These are phyloP conservation scores for Pristis pectinata DNA, from an alignment of 2,797 vertebrate species.

Conservation along the genomic window DNA sequence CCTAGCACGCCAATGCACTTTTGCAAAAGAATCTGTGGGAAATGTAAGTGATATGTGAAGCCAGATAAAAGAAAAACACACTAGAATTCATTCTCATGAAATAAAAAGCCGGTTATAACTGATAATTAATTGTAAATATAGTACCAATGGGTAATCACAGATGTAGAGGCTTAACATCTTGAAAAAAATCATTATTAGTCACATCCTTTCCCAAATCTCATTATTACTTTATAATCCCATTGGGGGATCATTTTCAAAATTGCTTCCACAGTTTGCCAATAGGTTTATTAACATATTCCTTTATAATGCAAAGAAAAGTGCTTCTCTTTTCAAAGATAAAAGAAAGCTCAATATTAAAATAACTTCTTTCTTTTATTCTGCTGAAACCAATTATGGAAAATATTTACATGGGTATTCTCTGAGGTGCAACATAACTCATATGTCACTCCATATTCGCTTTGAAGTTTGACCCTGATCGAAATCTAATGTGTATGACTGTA, in stretches of 20 bases:
- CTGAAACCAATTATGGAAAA: conserved; percentile 49
- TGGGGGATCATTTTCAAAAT: conserved; percentile 71
- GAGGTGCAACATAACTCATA: conserved; percentile 53
- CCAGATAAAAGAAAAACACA: conserved; percentile 68
- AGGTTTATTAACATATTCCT: conserved; percentile 71
- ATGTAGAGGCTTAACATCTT: conserved; percentile 79
- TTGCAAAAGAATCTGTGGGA: conserved; percentile 28
- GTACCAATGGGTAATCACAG: conserved; percentile 67
- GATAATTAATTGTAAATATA: conserved; percentile 79
- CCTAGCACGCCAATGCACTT: neutral
- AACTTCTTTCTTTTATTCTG: conserved; percentile 51
- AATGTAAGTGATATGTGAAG: conserved; percentile 41
- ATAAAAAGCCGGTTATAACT: conserved; percentile 69
- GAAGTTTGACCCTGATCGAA: conserved; percentile 54
- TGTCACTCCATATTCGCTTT: conserved; percentile 54
- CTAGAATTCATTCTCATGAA: conserved; percentile 58
- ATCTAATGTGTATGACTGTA: conserved; percentile 49
- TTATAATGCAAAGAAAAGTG: conserved; percentile 58
- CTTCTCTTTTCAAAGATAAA: conserved; percentile 56
- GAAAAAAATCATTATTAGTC: conserved; percentile 73
- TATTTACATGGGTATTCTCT: conserved; percentile 50
- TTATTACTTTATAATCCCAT: conserved; percentile 67
- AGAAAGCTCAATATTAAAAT: conserved; percentile 57
- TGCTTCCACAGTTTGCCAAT: conserved; percentile 68
- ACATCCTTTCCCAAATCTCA: conserved; percentile 82